Evolutionary conservation across 1,140 invertebrate species (phyloP).

Genomic region (silkworm (Bombyx mori)): DNA sequence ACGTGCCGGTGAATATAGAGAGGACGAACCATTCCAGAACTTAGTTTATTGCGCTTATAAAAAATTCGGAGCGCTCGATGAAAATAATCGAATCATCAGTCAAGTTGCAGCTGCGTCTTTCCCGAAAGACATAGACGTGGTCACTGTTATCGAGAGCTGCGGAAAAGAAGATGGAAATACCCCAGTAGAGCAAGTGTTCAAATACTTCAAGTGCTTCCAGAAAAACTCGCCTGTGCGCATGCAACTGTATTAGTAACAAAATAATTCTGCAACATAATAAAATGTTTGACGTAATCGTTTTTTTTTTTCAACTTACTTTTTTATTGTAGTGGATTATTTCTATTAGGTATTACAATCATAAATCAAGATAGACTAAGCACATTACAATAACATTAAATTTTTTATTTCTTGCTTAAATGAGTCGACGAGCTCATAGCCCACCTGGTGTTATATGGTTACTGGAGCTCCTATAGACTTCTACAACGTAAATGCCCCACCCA

Average conservation of each 20-base stretch:
- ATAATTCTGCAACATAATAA: background rate
- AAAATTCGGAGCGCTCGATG: background rate
- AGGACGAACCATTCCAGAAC: background rate
- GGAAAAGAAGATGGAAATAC: background rate
- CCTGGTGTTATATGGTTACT: too few relatives aligned
- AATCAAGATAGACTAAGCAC: too few relatives aligned
- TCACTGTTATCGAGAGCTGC: constrained; percentile 5
- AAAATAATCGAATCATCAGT: background rate
- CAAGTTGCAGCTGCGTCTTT: background rate
- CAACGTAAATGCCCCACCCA: too few relatives aligned
- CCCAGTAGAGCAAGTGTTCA: background rate
- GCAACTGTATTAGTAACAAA: background rate
- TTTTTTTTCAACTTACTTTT: too few relatives aligned
- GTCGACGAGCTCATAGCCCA: too few relatives aligned
- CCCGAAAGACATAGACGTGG: background rate
- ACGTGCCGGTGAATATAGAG: background rate
- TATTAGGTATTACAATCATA: too few relatives aligned
- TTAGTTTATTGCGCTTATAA: background rate
- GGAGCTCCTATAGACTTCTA: too few relatives aligned
- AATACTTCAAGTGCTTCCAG: constrained; percentile 3
- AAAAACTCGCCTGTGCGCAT: background rate
- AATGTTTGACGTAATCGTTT: too few relatives aligned
- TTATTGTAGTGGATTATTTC: too few relatives aligned
- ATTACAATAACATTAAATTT: too few relatives aligned
- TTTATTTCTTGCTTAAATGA: too few relatives aligned